Evolutionary conservation across 2,888 invertebrate species (phyloP).

Genomic region (Cantharis lateralis): DNA sequence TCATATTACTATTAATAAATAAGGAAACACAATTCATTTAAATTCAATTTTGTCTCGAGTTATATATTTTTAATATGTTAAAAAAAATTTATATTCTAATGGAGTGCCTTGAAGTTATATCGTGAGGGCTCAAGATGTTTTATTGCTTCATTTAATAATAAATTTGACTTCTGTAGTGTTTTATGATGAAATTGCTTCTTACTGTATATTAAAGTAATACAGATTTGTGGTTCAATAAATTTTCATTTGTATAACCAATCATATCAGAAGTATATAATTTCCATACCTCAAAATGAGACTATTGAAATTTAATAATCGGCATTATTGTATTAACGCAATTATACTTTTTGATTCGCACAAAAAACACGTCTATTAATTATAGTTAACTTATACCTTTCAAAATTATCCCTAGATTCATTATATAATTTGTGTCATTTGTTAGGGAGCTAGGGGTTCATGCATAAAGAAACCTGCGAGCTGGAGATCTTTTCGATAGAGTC

Average conservation of each 20-base stretch:
- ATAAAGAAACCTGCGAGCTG: slow-evolving; percentile 37
- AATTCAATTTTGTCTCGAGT: background rate
- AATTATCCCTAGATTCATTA: slow-evolving; percentile 23
- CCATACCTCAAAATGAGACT: slow-evolving; percentile 6
- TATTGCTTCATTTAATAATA: background rate
- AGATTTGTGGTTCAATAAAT: slow-evolving; percentile 1
- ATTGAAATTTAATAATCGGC: slow-evolving; percentile 5
- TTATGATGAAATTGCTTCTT: background rate
- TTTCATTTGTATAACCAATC: slow-evolving; percentile 8
- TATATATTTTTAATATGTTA: background rate
- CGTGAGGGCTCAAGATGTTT: background rate
- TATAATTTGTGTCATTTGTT: slow-evolving; percentile 35
- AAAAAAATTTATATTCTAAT: background rate
- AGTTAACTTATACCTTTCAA: background rate
- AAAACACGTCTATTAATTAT: background rate
- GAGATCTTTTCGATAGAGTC: slow-evolving; percentile 45
- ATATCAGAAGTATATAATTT: slow-evolving; percentile 17
- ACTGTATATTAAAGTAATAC: background rate
- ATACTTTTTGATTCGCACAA: background rate
- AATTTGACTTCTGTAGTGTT: background rate
- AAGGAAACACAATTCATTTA: background rate
- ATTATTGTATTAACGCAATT: background rate
- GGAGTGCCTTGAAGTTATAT: background rate
- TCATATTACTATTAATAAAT: background rate
- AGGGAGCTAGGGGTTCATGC: slow-evolving; percentile 40